Base-by-base conservation (phyloP, 2,113 vertebrate genomes). In the Protobothrops flavoviridis region DNA sequence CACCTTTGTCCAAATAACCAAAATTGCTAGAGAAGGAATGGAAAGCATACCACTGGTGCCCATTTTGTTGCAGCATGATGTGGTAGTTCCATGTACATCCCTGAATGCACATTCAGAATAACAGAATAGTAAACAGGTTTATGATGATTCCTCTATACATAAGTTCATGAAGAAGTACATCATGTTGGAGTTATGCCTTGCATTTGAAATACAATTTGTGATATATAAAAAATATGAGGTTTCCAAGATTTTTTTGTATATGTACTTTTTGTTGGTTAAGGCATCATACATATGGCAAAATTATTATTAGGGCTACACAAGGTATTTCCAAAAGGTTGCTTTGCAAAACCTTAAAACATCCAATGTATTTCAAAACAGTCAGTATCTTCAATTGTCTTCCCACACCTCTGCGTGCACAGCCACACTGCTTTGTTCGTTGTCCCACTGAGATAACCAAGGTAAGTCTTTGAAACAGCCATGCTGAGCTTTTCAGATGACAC, bases 161-260 rank as follows among this genome's bases (percentile, higher is more conserved):
- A 43, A 26, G 17, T 33, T 15, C 7, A 26, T 48, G 86, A 59
- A 88, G 52, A 26, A 29, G 21, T 29, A 24, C 20, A 52, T 56
- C 55, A 86, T 59, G 24, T 21, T 91, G 9, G 17, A 23, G 85
- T 45, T 17, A 11, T 50, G 24, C 5, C 53, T 12, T 33, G 39
- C 21, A 81, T 50, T 57, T n/a, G 5, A 26, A 81, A 56, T 26
- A 81, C 15, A 43, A 7, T 74, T 69, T 89, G 50, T 39, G 53
- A 88, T 43, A 20, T 15, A 52, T 50, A 88, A 52, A 88, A 11
- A 48, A 61, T 21, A 61, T 21, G 10, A 59, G 39, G 13, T 81
- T 88, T 53, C 89, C 90, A 94, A 93, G 96, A 94, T 90, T 95
- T 9, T 55, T 94, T 95, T 95, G 92, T 61, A 95, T 56, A 61